These are phyloP conservation scores for Seira musarum DNA, from an alignment of 2,888 invertebrate species.

Conservation along the genomic window DNA sequence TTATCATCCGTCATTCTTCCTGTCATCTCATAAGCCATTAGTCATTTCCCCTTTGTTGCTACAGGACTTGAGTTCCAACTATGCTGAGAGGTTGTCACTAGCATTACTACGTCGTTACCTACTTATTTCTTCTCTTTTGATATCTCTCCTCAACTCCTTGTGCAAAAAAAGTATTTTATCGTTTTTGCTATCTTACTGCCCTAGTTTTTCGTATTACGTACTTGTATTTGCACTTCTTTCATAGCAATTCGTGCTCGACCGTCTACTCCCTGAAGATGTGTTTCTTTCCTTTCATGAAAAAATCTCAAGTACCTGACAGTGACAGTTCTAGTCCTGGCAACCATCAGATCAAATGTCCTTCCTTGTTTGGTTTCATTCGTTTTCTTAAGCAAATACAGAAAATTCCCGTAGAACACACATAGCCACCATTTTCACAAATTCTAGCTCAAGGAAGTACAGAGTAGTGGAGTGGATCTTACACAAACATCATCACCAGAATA, in stretches of 20 bases:
- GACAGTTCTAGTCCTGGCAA: too few relatives aligned
- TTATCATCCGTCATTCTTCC: constrained; percentile 51
- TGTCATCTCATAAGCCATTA: constrained; percentile 47
- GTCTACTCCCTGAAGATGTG: too few relatives aligned
- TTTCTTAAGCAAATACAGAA: too few relatives aligned
- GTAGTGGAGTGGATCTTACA: too few relatives aligned
- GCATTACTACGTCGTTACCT: background rate
- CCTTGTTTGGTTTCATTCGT: background rate
- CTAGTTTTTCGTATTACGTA: too few relatives aligned
- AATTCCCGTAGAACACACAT: too few relatives aligned
- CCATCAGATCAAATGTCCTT: background rate
- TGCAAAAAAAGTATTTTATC: too few relatives aligned
- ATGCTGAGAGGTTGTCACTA: background rate
- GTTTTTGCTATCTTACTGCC: constrained; percentile 33
- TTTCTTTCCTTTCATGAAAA: too few relatives aligned
- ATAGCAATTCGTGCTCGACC: constrained; percentile 1
- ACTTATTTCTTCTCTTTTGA: background rate
- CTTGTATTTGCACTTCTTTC: constrained; percentile 28
- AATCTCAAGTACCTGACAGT: too few relatives aligned
- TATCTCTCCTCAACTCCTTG: constrained; percentile 15
- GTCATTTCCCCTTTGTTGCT: constrained; percentile 54
- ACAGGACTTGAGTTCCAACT: background rate
- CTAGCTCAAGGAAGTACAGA: too few relatives aligned
- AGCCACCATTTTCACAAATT: too few relatives aligned
- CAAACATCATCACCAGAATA: too few relatives aligned